Base-by-base conservation (phyloP, 2,888 invertebrate species). In the Geotrupes spiniger region DNA sequence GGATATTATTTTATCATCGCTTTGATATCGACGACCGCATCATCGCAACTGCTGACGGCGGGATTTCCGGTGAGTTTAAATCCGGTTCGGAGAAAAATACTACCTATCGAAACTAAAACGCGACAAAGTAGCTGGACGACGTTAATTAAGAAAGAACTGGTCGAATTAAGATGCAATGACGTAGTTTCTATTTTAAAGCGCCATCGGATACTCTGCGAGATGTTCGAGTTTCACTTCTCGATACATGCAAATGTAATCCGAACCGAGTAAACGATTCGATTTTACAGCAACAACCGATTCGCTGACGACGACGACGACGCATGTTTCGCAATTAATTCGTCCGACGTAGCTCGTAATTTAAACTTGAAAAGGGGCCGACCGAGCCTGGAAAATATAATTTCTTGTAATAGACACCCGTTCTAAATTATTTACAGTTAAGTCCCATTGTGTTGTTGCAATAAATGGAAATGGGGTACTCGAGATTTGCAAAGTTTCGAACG, bases 1-100 rank as follows among this genome's bases (percentile, higher is more conserved):
- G 33, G 33, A 33, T 33, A 33, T 33, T 33, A 33, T 33, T 15
- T n/a, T n/a, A n/a, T n/a, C n/a, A 33, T 33, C 33, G 15, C 14
- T 33, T 33, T 33, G 14, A 14, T 15, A 33, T 10, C 31, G 12
- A 11, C 31, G 31, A 29, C 12, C 33, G n/a, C n/a, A n/a, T 8
- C 33, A 14, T 33, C 33, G 12, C 33, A 33, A 15, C 33, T 29
- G 12, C 10, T 14, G 33, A 33, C 33, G 11, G 12, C 11, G 33
- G 6, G 6, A 15, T 15, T 33, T 33, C 33, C 14, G 15, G 33
- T 33, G 33, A 33, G 33, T 33, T 33, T 31, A 31, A 31, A 31
- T 31, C 31, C 31, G 31, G 21, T 21, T 21, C 3, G 21, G 21
- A 4, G 21, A 21, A 21, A 21, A 21, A 21, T 21, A 21, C 3